Evolutionary conservation across 1,140 invertebrate species (phyloP).

Genomic region (Zaprionus taronus): DNA sequence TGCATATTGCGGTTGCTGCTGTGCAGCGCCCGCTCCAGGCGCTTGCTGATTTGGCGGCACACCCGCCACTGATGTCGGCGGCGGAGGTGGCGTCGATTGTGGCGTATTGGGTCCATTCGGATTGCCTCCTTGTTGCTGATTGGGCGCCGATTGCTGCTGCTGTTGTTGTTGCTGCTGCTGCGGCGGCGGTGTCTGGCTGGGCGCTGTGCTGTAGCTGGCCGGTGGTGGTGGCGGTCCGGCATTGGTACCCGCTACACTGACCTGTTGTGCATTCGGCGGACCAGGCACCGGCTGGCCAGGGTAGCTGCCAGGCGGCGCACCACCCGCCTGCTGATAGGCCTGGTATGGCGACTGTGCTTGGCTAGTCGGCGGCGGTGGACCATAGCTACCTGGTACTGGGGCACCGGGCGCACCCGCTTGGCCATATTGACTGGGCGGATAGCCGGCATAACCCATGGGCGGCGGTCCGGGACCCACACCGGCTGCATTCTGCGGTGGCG

Average conservation of each 20-base stretch:
- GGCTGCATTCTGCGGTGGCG: conserved; percentile 69
- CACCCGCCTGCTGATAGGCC: conserved; percentile 67
- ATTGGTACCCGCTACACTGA: conserved; percentile 50
- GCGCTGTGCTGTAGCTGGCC: conserved; percentile 75
- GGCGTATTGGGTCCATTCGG: conserved; percentile 78
- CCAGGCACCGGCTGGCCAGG: conserved; percentile 51
- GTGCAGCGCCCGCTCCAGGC: conserved; percentile 31
- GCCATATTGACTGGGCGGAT: conserved; percentile 78
- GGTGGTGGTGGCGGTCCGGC: conserved; percentile 63
- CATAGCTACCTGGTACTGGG: conserved; percentile 68
- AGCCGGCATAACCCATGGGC: conserved; percentile 76
- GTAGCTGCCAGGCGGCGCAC: conserved; percentile 66
- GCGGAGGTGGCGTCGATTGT: conserved; percentile 77
- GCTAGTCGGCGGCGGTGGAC: conserved; percentile 68
- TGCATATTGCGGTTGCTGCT: conserved; percentile 68
- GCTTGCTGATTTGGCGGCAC: conserved; percentile 54
- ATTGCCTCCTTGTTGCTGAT: conserved; percentile 56
- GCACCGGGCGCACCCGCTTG: conserved; percentile 60
- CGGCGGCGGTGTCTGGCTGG: conserved; percentile 80
- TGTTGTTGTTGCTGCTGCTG: conserved; percentile 45
- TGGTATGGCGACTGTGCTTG: conserved; percentile 72
- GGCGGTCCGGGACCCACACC: conserved; percentile 64
- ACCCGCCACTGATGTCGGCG: conserved; percentile 27
- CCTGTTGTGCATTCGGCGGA: conserved; percentile 39
- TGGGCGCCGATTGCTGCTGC: conserved; percentile 45